Conservation (phyloP, 2,888 invertebrate species). For the Leucozona laternaria region DNA sequence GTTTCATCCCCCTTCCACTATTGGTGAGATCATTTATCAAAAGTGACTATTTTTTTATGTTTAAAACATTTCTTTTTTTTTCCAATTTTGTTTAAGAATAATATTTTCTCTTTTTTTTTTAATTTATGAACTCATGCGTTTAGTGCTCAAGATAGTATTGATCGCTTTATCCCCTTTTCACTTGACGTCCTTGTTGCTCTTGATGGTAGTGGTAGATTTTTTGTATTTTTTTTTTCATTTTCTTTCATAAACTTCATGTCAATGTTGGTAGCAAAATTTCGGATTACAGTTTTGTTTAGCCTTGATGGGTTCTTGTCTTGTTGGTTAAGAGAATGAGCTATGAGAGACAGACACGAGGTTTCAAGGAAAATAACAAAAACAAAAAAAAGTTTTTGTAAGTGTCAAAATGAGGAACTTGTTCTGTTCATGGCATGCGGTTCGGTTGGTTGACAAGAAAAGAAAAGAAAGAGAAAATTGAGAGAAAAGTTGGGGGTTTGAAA, state of each 20-base stretch:
- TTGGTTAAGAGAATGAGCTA: constrained; percentile 31
- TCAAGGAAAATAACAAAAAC: not conserved
- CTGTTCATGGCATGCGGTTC: constrained; percentile 33
- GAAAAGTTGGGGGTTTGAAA: not conserved
- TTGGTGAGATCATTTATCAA: constrained; percentile 34
- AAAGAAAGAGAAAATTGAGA: not conserved
- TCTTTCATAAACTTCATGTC: constrained; percentile 14
- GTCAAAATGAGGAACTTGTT: constrained; percentile 38
- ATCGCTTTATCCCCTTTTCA: constrained; percentile 28
- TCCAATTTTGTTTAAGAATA: not conserved
- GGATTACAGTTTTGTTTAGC: constrained; percentile 35
- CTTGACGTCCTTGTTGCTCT: constrained; percentile 2
- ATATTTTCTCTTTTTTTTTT: constrained; percentile 13
- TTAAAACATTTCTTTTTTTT: constrained; percentile 21
- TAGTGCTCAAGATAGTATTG: constrained; percentile 39
- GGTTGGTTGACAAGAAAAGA: constrained; percentile 1
- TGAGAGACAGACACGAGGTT: constrained; percentile 23
- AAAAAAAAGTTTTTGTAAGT: constrained; percentile 25
- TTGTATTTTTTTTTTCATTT: not conserved
- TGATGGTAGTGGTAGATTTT: constrained; percentile 5
- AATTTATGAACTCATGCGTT: constrained; percentile 48
- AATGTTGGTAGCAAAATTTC: constrained; percentile 24
- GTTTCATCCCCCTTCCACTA: not conserved
- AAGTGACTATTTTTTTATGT: constrained; percentile 10
- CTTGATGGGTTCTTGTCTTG: constrained; percentile 36